phyloP scores from a whole-genome alignment of 1,140 invertebrate genomes.

The honey bee (Apis mellifera) region Amel_HAv3.1 CM009941.2:15829501-15830000 shows the following conservation, averaged over 20 bases:
- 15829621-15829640: too few species aligned
- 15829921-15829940: neutral
- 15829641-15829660: neutral
- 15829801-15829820: neutral
- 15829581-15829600: neutral
- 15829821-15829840: too few species aligned
- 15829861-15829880: neutral
- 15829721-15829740: too few species aligned
- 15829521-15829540: conserved; percentile 80
- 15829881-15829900: neutral
- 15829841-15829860: neutral
- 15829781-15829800: neutral
- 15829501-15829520: conserved; percentile 78
- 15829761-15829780: neutral
- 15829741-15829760: neutral
- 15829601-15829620: neutral
- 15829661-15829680: neutral
- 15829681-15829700: neutral
- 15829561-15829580: neutral
- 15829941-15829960: neutral
- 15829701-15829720: too few species aligned
- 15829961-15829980: neutral
- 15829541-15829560: conserved; percentile 77
- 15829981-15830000: neutral
- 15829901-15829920: neutral